Base-by-base conservation (phyloP, 2,797 vertebrate genomes). In the Apogon hyalosoma region DNA sequence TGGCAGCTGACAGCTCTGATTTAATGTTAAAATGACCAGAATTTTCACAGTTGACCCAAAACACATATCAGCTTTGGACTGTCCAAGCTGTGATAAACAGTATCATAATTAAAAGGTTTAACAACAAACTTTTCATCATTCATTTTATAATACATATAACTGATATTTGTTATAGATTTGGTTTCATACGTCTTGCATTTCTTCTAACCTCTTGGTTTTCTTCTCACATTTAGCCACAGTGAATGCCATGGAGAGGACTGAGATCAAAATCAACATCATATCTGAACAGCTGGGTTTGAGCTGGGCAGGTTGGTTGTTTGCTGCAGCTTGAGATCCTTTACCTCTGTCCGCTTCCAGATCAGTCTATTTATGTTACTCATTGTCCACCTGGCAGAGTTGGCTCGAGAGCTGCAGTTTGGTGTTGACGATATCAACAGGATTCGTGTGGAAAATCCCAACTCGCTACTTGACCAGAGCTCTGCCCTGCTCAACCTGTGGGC, bases 371-470 rank as follows among this genome's bases (percentile, higher is more conserved):
- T 48, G 9, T 2, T 1, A 14, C 21, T 14, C 10, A 11, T 19
- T 28, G 13, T 66, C 7, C 0, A 2, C 16, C 24, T 21, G 8
- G 43, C 84, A 95, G 94, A 95, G 82, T 69, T 99, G 87, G 98
- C 97, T 0, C 93, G 98, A 16, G 97, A 99, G 85, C 94, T 99
- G 60, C 97, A 96, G 85, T 98, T 98, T 39, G 93, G 96, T 0
- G 95, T 97, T 70, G 97, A 98, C 2, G 97, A 99, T 79, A 98
- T 99, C 89, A 99, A 98, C 79, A 92, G 94, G 83, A 98, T 99
- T 88, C 95, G 98, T 1, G 96, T 97, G 33, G 98, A 99, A 88
- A 98, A 98, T 83, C 97, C 97, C 46, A 99, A 99, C 88, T 98
- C 97, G 2, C 90, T 99, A 50, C 82, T 97, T 90, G 97, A 99